These are phyloP conservation scores for Tetragonula clypearis DNA, from an alignment of 1,140 invertebrate species.

Conservation along the genomic window DNA sequence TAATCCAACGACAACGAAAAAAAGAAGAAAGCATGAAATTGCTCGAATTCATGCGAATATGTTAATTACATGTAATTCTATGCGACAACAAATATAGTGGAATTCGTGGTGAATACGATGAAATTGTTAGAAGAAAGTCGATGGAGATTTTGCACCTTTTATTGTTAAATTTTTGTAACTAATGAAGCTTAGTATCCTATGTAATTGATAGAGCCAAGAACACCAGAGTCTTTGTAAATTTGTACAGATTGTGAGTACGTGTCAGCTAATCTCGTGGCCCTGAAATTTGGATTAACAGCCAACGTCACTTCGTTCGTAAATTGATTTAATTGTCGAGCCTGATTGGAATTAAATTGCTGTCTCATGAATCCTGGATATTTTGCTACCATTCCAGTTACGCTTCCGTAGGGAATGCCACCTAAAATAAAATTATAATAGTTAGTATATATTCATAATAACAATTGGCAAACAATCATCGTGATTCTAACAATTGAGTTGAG, in stretches of 20 bases:
- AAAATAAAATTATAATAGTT: conserved; percentile 26
- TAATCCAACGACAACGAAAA: no score
- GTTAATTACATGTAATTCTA: not conserved
- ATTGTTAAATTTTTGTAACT: not conserved
- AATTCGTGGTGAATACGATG: not conserved
- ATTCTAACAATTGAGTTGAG: not conserved
- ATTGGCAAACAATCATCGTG: not conserved
- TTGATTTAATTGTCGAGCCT: conserved; percentile 15
- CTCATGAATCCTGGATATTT: conserved; percentile 56
- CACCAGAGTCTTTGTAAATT: conserved; percentile 67
- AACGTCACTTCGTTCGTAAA: conserved; percentile 20
- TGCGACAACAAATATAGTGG: not conserved
- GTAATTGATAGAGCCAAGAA: conserved; percentile 65
- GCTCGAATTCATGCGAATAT: no score
- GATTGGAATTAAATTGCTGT: conserved; percentile 12
- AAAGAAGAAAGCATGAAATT: no score
- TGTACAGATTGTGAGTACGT: conserved; percentile 62
- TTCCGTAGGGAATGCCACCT: conserved; percentile 79
- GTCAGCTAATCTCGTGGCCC: conserved; percentile 49
- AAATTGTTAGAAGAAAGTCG: not conserved
- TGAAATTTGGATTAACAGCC: conserved; percentile 58
- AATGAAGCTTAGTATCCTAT: conserved; percentile 63
- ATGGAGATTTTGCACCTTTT: not conserved
- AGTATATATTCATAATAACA: not conserved
- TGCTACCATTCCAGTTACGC: conserved; percentile 71